Evolutionary conservation across 2,797 vertebrate species (phyloP), one percentile per base, ranked within the genome.

Genomic region (Toxotes lorentzi): DNA sequence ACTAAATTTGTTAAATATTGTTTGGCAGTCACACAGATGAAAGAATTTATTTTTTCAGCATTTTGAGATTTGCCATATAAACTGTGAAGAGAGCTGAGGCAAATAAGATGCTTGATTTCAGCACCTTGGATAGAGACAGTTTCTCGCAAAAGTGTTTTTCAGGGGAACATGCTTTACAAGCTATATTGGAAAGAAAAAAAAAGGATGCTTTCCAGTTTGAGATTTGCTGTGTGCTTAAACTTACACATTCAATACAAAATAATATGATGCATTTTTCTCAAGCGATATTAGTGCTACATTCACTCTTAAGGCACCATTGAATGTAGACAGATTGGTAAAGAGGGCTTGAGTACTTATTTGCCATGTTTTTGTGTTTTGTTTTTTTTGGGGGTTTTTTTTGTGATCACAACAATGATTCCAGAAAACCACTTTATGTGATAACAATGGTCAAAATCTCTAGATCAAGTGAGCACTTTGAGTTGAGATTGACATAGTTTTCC

Each of bases 81-180:
- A 71, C 79, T 76, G 71, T 61, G 56, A 70, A 30, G 8, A 69
- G 59, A 13, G 17, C 21, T 13, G 24, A 66, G 35, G 43, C 32
- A 58, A 75, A 76, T 48, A 41, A 30, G 16, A 70, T 32, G 47
- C 30, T 65, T 77, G 59, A 72, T 68, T 78, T 73, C 68, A 78
- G 70, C 62, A 70, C 77, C 76, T 62, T 71, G 41, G 75, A 84
- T 61, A 70, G 40, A 7, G 16, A 78, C 16, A 35, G 62, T 19
- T 65, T 5, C n/a, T 64, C n/a, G 70, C 24, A 67, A 56, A 40
- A 69, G 56, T 21, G 50, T 21, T 59, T 32, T 51, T 82, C 41
- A 45, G 7, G 10, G 41, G 16, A 17, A 23, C 1, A 1, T n/a
- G 59, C 1, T 73, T 21, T 19, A 41, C 19, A 35, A 58, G 9